Base-by-base conservation (phyloP, 2,888 invertebrate species). In the Anorthoa munda region DNA sequence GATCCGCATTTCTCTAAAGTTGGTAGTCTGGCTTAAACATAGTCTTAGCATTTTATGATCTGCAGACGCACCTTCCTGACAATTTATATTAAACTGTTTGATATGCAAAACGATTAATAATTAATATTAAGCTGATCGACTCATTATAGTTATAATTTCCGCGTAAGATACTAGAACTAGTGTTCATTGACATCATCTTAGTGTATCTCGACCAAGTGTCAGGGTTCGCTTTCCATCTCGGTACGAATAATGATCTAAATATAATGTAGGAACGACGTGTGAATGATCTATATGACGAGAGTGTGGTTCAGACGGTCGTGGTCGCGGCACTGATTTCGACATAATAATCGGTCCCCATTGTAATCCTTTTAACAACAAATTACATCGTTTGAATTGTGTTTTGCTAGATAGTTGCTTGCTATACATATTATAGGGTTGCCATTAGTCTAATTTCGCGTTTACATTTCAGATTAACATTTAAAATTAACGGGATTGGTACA, bases 301-400 rank as follows among this genome's bases (percentile, higher is more conserved):
- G 64, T 71, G 45, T 68, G 67, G 66, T 75, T 67, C 64, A 51
- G 69, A 70, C 55, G 51, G 53, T 74, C 66, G 74, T 70, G 61
- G 48, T 61, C 75, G 60, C 73, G 73, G 72, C 69, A 83, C 85
- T 84, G 82, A 84, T 90, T 89, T 88, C 87, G 68, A 85, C 88
- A 88, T 85, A 84, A 83, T 84, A 80, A 82, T 87, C 83, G 70
- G 83, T 85, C 76, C 60, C 89, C 75, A 90, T 90, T 90, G 88
- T 90, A 80, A 77, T 85, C 89, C 87, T 82, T 81, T 85, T 85
- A 72, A 81, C 80, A 75, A 60, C 81, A 72, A 85, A 83, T 82
- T 67, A 76, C 79, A 81, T 77, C 76, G 77, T 55, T 71, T 81
- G 71, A 83, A 81, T 82, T 75, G 84, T 50, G 53, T 68, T 64